Evolutionary conservation across 2,888 invertebrate species (phyloP), one percentile per base, ranked within the genome.

Genomic region (Spilosoma lubricipeda): DNA sequence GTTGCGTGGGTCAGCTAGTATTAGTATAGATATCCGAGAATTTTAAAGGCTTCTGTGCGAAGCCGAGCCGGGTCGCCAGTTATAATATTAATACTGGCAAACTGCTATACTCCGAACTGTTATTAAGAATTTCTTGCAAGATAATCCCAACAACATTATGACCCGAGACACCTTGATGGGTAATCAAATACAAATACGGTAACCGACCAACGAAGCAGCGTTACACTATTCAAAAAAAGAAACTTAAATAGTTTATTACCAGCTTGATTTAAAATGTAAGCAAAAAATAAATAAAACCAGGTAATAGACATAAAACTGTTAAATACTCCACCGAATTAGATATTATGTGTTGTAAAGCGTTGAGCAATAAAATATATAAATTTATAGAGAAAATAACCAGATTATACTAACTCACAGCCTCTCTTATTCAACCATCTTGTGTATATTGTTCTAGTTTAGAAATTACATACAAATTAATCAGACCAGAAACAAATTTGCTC

Each of bases 311-410:
- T 59, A 59, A 27, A 59, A 27, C 59, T 59, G n/a, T 27, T 27
- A 59, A 15, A 5, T 4, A 27, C 59, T 59, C 27, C 59, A 27
- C 59, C 27, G 59, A 59, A 59, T 59, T 59, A 15, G 27, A 59
- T 59, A 59, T 59, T 59, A 27, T 27, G n/a, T 27, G 15, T 3
- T 59, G 13, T 59, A 59, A 56, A 56, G 1, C n/a, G 56, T 23
- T 7, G 23, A 56, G 52, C n/a, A 56, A 56, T n/a, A 59, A 59
- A 59, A 59, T 59, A 27, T 27, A 7, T 27, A 27, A 13, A 59
- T n/a, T 59, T 59, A 27, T 27, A 59, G 59, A 59, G 59, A 59
- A 59, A 59, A 59, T 27, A 59, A 59, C 59, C 59, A 59, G 59
- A 59, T 15, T n/a, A 59, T 27, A 59, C 1, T 59, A 27, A 59